Percentiles rank a stretch among this genome's conserved stretches.
Evolutionary conservation across 2,797 vertebrate genomes (phyloP).

Genomic region (Clarias laeviceps): DNA sequence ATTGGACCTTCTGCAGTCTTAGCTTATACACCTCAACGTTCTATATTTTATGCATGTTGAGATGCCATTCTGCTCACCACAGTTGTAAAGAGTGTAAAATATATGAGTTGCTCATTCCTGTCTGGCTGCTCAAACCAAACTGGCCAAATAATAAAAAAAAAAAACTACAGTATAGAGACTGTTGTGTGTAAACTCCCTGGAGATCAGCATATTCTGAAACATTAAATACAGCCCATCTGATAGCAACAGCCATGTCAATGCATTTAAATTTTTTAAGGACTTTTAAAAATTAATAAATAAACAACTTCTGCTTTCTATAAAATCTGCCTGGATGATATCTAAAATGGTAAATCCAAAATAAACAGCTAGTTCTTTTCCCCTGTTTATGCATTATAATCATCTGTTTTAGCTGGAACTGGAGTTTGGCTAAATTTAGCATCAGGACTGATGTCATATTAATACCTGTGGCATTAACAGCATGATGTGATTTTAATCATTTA

Average conservation of each 20-base stretch:
- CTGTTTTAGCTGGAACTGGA: constrained; percentile 15
- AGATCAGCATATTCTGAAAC: no score
- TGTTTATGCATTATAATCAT: constrained; percentile 7
- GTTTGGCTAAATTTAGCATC: constrained; percentile 23
- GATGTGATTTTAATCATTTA: constrained; percentile 28
- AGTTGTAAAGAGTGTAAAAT: no score
- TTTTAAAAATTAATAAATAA: background rate
- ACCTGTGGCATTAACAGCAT: constrained; percentile 29
- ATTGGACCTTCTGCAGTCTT: no score
- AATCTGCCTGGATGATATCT: background rate
- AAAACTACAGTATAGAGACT: no score
- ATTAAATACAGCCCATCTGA: no score
- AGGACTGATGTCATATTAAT: constrained; percentile 30
- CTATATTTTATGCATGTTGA: no score
- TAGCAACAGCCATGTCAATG: no score
- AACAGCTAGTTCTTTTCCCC: background rate
- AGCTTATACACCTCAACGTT: no score
- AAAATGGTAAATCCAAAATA: background rate
- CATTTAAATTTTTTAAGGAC: background rate
- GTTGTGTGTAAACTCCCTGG: no score
- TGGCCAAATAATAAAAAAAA: no score
- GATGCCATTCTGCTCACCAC: no score
- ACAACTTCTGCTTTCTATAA: background rate
- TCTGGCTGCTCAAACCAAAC: background rate
- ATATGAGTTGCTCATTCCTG: background rate